Evolutionary conservation across 2,113 vertebrate genomes (phyloP).

Genomic region (Rhinopomastus cyanomelas): DNA sequence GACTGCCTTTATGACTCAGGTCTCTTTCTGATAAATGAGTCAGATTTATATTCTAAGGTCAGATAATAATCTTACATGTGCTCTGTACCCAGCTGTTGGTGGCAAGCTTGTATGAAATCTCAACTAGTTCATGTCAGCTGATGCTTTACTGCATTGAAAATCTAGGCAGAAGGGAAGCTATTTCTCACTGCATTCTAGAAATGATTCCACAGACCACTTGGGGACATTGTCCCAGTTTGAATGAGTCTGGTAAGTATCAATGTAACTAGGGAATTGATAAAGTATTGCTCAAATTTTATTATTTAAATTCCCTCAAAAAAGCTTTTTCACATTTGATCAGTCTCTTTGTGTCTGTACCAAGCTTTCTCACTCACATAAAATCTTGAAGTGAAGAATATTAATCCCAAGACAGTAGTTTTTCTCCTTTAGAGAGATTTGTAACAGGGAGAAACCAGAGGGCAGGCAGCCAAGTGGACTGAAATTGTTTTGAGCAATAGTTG

Average conservation of each 20-base stretch:
- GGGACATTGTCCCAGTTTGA: neutral
- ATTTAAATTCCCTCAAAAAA: constrained; percentile 17
- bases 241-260: neutral
- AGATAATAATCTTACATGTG: constrained; percentile 1
- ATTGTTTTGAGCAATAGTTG: neutral
- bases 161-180: neutral
- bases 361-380: neutral
- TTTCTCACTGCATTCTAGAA: neutral
- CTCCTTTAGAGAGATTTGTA: neutral
- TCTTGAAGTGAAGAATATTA: neutral
- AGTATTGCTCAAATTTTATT: constrained; percentile 22
- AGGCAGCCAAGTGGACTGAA: neutral
- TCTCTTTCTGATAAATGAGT: neutral
- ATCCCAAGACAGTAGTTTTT: neutral
- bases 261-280: constrained; percentile 15
- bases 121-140: neutral
- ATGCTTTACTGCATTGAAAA: constrained; percentile 15
- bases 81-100: neutral
- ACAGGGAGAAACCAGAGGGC: neutral
- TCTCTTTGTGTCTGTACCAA: neutral
- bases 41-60: neutral
- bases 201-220: neutral
- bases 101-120: constrained; percentile 11
- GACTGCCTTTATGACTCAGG: neutral
- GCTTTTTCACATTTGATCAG: neutral